Base-by-base conservation (phyloP, 2,888 invertebrate genomes). In the Diloba caeruleocephala region DNA sequence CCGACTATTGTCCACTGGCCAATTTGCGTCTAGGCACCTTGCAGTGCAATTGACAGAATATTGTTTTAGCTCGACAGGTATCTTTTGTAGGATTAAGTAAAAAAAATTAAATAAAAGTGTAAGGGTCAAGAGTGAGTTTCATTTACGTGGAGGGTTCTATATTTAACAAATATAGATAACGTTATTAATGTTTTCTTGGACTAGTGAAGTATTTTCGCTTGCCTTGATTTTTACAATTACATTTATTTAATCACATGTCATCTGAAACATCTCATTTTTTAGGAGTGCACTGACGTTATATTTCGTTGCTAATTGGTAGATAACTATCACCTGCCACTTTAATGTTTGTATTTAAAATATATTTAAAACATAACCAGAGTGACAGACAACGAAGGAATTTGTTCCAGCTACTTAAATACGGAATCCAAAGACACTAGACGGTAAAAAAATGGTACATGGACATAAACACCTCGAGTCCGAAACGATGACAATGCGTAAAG, bases 41-140 rank as follows among this genome's bases (percentile, higher is more conserved):
- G 85, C 87, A 71, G 82, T 76, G 87, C 85, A 88, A 91, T 90
- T 88, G 85, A 79, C 72, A 71, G 81, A 77, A 82, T 85, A 88
- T 91, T 92, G 90, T 92, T 84, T 89, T 85, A 86, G 75, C 78
- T 50, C 59, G 67, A 86, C 91, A 90, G 92, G 92, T 92, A 90
- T 72, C 53, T 60, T 75, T 88, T 68, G 59, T 55, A 34, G 44
- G 48, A 50, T 54, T 45, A 53, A 12, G 1, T 23, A 19, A 23
- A 57, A 37, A 53, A 46, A 37, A 6, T 1, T 10, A 19, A 23
- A 31, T 55, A 38, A 67, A 31, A 41, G 8, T n/a, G 29, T 14
- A 28, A 41, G 8, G n/a, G 32, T 14, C 17, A 43, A 58, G 59
- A 32, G 32, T 2, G 26, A 48, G 9, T 17, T 36, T 33, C 4